Percentiles rank a stretch among this genome's conserved stretches.
Conservation (phyloP, 92 coral and sea anemone genomes). For the Umimayanthus kanabou region DNA sequence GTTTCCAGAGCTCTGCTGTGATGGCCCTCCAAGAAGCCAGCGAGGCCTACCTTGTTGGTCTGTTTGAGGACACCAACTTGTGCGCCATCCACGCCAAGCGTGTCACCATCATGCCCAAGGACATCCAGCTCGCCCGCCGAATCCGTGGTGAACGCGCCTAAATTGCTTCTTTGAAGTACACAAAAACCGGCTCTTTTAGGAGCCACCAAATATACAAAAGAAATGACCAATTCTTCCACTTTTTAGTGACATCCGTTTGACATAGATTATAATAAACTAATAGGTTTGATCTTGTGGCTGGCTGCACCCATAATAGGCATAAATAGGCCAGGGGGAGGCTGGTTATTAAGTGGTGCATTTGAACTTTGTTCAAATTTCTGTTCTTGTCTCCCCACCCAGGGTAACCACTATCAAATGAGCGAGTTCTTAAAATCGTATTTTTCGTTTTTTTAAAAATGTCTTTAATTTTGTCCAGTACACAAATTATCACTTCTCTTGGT, state of each 20-base stretch:
- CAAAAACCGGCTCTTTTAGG: conserved; percentile 36
- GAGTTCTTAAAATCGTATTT: too few species aligned
- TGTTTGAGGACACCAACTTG: conserved; percentile 95
- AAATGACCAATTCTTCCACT: neutral
- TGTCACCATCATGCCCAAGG: conserved; percentile 97
- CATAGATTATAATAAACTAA: too few species aligned
- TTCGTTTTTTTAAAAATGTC: too few species aligned
- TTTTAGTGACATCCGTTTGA: neutral
- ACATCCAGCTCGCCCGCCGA: conserved; percentile 92
- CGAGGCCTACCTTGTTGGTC: conserved; percentile 94
- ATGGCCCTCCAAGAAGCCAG: conserved; percentile 93
- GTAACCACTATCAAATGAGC: too few species aligned
- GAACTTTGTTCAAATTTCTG: too few species aligned
- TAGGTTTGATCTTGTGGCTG: too few species aligned
- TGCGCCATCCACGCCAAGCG: conserved; percentile 98
- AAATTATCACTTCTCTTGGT: too few species aligned
- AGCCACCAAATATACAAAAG: conserved; percentile 36
- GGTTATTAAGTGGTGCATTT: too few species aligned
- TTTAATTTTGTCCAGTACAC: too few species aligned
- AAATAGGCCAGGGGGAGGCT: too few species aligned
- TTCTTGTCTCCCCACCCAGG: too few species aligned
- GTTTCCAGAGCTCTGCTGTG: conserved; percentile 90
- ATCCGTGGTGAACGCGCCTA: conserved; percentile 79
- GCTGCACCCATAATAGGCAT: too few species aligned
- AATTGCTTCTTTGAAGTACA: neutral